phyloP scores from a whole-genome alignment of 2,797 vertebrate genomes.

The Erethizon dorsatum region DNA sequence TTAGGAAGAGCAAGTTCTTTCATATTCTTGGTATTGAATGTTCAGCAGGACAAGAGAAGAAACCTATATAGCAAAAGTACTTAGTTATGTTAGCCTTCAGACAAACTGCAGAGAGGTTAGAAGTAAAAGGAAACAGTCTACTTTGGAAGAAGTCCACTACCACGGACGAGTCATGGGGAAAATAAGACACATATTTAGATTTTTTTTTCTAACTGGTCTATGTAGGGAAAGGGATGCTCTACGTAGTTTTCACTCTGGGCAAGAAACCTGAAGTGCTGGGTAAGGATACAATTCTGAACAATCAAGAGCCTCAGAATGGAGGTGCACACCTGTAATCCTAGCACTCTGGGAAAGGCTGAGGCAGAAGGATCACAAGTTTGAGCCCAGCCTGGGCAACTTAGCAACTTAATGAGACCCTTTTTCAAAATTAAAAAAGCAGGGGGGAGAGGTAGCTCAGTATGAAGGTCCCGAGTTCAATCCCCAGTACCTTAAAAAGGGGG shows the following conservation, averaged over 20 bases:
- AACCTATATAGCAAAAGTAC: neutral
- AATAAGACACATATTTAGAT: neutral
- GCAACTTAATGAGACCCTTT: neutral
- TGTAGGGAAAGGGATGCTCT: neutral
- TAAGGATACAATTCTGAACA: neutral
- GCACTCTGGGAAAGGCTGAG: neutral
- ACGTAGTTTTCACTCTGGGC: neutral
- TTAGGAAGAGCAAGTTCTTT: constrained; percentile 37
- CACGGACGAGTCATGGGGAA: neutral
- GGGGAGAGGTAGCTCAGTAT: neutral
- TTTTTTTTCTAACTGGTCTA: constrained; percentile 34
- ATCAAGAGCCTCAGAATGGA: neutral
- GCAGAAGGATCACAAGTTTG: neutral
- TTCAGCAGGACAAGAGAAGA: constrained; percentile 9
- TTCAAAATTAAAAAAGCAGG: neutral
- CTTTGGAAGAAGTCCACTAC: neutral
- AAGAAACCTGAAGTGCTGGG: neutral
- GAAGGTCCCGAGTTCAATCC: neutral
- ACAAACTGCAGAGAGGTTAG: neutral
- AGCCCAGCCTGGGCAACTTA: neutral
- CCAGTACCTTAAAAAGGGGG: neutral
- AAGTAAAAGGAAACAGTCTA: neutral
- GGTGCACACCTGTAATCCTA: neutral
- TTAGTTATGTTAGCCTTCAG: neutral
- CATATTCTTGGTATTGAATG: neutral